Evolutionary conservation across 2,888 invertebrate species (phyloP), one percentile per base, ranked within the genome.

Genomic region (Bhutanitis thaidina): DNA sequence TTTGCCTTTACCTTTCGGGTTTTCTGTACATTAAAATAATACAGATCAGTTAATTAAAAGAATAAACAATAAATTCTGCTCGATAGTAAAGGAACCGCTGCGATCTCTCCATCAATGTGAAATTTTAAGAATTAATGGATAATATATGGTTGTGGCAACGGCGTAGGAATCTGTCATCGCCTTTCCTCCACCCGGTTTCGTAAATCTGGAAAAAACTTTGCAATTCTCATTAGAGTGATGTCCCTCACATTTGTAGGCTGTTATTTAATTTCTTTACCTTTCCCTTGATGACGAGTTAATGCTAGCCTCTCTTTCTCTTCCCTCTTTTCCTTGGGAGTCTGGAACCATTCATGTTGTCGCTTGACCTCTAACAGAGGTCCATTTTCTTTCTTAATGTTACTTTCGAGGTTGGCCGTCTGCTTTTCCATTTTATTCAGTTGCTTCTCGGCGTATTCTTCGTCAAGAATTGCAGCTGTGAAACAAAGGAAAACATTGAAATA

Each of bases 401-500:
- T 77, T 43, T 89, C 87, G 0, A 90, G 91, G 67, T 94, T 94
- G 37, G 93, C 94, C 0, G 95, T 93, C 71, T 96, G 94, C 61
- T 96, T 95, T 76, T 98, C 97, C 61, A 95, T 92, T 72, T 94
- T 95, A 20, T 94, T 93, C 59, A 97, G 76, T 69, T 95, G 92
- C 47, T 94, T 92, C 65, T 98, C 97, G 3, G 93, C 93, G 65
- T 93, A 93, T 74, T 98, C 97, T 64, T 97, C 96, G 54, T 95
- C 92, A 7, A 97, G 83, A 54, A 99, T 94, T 53, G 93, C 90
- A 56, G 93, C 93, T 83, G 60, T 0, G 62, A 43, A 14, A 25
- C 20, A 51, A 25, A 32, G 25, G n/a, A n/a, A n/a, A n/a, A n/a
- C n/a, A n/a, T n/a, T n/a, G n/a, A n/a, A n/a, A n/a, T n/a, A n/a